A percentile compares a stretch with the other conserved stretches of the same genome.
Evolutionary conservation across 1,140 invertebrate genomes (phyloP).

Genomic region (Daktulosphaira vitifoliae): DNA sequence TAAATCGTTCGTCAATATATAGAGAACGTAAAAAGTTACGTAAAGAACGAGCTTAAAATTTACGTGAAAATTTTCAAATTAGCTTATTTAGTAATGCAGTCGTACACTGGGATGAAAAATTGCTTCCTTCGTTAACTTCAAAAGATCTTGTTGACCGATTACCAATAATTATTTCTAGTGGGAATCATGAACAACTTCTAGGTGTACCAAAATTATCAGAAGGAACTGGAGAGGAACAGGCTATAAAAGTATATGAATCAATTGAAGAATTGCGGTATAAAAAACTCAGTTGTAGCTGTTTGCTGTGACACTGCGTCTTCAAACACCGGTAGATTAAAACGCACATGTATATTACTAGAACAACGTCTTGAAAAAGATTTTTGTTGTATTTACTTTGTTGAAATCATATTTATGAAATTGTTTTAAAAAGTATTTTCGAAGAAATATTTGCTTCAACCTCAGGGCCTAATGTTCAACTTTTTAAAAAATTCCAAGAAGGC

Average conservation of each 20-base stretch:
- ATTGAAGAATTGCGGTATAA: conserved; percentile 23
- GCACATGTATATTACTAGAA: conserved; percentile 35
- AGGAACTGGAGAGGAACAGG: conserved; percentile 9
- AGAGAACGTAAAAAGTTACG: conserved; percentile 34
- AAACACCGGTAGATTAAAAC: conserved; percentile 40
- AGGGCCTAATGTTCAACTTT: conserved; percentile 31
- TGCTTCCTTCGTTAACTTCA: conserved; percentile 32
- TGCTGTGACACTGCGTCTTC: conserved; percentile 42
- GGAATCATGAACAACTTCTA: too few relatives aligned
- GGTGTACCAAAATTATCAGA: neutral
- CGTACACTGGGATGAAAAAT: conserved; percentile 38
- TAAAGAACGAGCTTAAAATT: neutral
- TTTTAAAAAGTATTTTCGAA: conserved; percentile 34
- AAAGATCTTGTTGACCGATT: conserved; percentile 10
- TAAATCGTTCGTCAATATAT: conserved; percentile 36
- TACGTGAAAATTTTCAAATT: neutral
- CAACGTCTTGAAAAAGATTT: conserved; percentile 20
- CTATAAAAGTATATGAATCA: conserved; percentile 13
- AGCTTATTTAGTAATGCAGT: conserved; percentile 9
- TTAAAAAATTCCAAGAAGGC: conserved; percentile 33
- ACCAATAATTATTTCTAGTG: conserved; percentile 16
- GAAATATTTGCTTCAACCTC: conserved; percentile 17
- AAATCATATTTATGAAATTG: conserved; percentile 35
- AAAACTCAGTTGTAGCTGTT: conserved; percentile 26
- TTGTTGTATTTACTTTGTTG: conserved; percentile 33